phyloP scores from a whole-genome alignment of 2,888 invertebrate species.

The Hololepta plana region DNA sequence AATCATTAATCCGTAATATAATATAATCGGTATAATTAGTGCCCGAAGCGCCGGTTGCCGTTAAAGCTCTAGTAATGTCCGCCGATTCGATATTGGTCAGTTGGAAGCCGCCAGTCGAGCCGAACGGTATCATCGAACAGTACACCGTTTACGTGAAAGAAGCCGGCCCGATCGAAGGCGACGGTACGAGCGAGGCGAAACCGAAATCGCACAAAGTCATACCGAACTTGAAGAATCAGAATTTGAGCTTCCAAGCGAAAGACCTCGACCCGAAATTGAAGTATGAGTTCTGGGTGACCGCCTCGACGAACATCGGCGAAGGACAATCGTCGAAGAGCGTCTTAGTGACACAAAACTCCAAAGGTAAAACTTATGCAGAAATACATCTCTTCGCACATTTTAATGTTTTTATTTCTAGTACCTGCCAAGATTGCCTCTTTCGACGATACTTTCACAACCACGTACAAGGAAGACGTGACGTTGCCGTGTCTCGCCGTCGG shows the following conservation, averaged over 20 bases:
- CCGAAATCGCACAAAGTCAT: slow-evolving; percentile 61
- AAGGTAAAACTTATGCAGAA: slow-evolving; percentile 33
- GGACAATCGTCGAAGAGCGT: slow-evolving; percentile 81
- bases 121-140: slow-evolving; percentile 83
- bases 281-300: slow-evolving; percentile 90
- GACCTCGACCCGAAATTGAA: slow-evolving; percentile 64
- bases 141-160: slow-evolving; percentile 81
- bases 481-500: slow-evolving; percentile 86
- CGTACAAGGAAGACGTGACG: slow-evolving; percentile 81
- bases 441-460: slow-evolving; percentile 82
- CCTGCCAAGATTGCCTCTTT: slow-evolving; percentile 91
- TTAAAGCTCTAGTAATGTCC: slow-evolving; percentile 87
- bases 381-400: neutral
- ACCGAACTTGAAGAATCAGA: slow-evolving; percentile 44
- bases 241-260: slow-evolving; percentile 70
- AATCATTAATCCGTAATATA: too few species aligned
- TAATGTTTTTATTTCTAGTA: slow-evolving; percentile 34
- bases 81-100: slow-evolving; percentile 80
- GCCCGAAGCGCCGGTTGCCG: slow-evolving; percentile 82
- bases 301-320: slow-evolving; percentile 86
- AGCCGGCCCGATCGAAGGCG: slow-evolving; percentile 22
- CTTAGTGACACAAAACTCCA: slow-evolving; percentile 62
- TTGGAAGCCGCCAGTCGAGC: slow-evolving; percentile 84
- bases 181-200: slow-evolving; percentile 27
- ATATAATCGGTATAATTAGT: slow-evolving; percentile 33